phyloP scores from a whole-genome alignment of 2,888 invertebrate genomes.

The Calephelis perditalis region DNA sequence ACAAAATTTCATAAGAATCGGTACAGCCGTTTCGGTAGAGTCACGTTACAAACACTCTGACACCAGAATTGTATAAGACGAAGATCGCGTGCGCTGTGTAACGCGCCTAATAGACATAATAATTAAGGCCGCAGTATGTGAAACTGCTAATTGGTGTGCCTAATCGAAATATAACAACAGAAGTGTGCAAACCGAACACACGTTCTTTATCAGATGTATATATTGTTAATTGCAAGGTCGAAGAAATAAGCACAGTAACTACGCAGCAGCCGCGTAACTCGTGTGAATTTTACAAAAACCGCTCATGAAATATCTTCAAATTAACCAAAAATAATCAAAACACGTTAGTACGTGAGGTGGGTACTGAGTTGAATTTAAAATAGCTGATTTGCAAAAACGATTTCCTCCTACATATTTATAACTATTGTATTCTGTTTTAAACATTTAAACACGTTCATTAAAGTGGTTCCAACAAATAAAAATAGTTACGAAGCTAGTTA shows the following conservation, averaged over 20 bases:
- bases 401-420: background rate
- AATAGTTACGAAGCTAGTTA: background rate
- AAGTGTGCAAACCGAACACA: constrained; percentile 9
- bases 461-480: background rate
- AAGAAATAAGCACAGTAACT: constrained; percentile 9
- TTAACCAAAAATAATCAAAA: no score
- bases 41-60: no score
- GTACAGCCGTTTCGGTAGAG: no score
- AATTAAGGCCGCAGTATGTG: constrained; percentile 10
- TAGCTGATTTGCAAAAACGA: background rate
- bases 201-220: constrained; percentile 10
- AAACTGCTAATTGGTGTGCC: constrained; percentile 10
- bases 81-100: background rate
- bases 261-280: background rate
- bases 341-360: no score
- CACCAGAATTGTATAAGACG: background rate
- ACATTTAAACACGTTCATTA: constrained; percentile 5
- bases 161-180: constrained; percentile 5
- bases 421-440: background rate
- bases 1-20: no score
- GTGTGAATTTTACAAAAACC: background rate
- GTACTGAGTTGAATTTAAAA: background rate
- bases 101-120: background rate
- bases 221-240: constrained; percentile 9
- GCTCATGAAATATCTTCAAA: no score